Percentiles rank a stretch among this genome's conserved stretches.
Conservation (phyloP, 2,113 vertebrate species). For the Tachysurus fulvidraco region DNA sequence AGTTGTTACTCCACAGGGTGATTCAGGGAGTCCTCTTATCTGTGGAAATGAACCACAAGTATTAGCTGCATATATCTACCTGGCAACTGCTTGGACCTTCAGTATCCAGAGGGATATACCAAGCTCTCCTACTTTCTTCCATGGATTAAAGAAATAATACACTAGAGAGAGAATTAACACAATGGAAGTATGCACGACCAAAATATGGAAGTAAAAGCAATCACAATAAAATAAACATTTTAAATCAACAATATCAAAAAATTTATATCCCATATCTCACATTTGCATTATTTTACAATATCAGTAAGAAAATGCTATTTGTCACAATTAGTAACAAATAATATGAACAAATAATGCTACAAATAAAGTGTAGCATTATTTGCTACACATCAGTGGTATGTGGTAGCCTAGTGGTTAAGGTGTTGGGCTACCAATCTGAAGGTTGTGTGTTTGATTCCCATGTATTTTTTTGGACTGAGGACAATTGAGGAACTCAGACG, state of each 20-base stretch:
- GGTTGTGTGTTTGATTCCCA: too few species aligned
- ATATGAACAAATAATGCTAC: too few species aligned
- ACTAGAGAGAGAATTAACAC: neutral
- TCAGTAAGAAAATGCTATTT: conserved; percentile 47
- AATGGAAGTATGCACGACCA: neutral
- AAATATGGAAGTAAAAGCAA: too few species aligned
- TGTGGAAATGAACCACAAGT: conserved; percentile 36
- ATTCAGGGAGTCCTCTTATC: conserved; percentile 54
- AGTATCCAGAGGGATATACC: conserved; percentile 49
- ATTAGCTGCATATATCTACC: conserved; percentile 31
- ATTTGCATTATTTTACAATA: neutral
- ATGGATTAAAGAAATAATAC: conserved; percentile 47
- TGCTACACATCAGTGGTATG: too few species aligned
- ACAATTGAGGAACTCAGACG: too few species aligned
- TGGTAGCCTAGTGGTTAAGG: too few species aligned
- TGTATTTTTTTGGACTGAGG: too few species aligned
- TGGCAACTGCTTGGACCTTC: neutral
- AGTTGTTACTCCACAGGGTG: conserved; percentile 42
- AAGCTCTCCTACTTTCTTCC: conserved; percentile 39
- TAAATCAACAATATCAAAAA: neutral
- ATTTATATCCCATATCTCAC: neutral
- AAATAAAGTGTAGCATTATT: too few species aligned
- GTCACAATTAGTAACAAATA: neutral
- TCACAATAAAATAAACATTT: neutral
- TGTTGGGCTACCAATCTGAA: too few species aligned